Evolutionary conservation across 2,797 vertebrate species (phyloP).

Genomic region (Aselliscus stoliczkanus): DNA sequence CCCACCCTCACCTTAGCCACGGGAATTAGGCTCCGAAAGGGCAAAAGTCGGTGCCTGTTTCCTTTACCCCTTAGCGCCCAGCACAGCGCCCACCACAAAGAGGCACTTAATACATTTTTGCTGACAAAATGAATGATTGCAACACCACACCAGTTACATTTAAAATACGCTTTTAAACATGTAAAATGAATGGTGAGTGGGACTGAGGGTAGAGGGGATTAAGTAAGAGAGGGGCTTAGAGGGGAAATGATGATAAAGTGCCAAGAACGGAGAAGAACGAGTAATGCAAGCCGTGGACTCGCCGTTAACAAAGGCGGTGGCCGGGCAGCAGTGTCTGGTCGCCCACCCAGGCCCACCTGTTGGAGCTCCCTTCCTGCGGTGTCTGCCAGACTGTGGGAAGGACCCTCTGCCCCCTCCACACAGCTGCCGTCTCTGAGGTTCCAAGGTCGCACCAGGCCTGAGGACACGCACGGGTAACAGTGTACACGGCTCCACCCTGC

Average conservation of each 20-base stretch:
- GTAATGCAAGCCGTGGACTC: background rate
- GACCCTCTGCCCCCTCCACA: background rate
- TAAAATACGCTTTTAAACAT: background rate
- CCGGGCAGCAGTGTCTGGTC: background rate
- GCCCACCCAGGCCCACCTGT: too few species aligned
- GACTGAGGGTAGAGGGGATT: background rate
- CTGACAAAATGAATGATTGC: background rate
- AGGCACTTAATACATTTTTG: background rate
- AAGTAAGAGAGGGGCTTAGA: background rate
- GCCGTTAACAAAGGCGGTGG: background rate
- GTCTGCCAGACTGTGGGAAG: background rate
- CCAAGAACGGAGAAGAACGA: background rate
- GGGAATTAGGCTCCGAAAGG: background rate
- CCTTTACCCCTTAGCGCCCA: background rate
- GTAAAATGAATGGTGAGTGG: background rate
- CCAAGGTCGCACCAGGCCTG: background rate
- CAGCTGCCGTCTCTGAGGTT: background rate
- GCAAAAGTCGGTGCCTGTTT: background rate
- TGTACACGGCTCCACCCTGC: too few species aligned
- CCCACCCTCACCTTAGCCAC: accelerated
- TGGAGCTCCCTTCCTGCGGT: background rate
- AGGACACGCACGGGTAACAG: background rate
- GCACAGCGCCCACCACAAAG: background rate
- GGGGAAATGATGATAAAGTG: background rate
- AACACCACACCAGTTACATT: background rate